Percentiles rank a stretch among this genome's conserved stretches.
phyloP scores from a whole-genome alignment of 1,140 invertebrate species.

The Cyclina sinensis region DNA sequence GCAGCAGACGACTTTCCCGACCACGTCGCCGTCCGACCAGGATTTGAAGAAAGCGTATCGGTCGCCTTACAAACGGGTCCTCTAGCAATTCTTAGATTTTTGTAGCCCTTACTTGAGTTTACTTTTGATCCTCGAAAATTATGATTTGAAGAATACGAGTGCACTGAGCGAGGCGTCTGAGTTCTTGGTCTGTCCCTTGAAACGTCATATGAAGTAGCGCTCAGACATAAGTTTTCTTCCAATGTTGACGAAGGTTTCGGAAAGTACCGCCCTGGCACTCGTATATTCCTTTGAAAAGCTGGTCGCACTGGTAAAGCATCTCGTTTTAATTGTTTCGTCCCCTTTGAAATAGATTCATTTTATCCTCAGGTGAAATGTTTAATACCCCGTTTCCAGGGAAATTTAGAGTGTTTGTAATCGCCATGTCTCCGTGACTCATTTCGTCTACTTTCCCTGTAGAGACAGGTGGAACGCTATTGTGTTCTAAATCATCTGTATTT shows the following conservation, averaged over 20 bases:
- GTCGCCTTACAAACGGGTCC: conserved; percentile 4
- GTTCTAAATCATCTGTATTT: conserved; percentile 15
- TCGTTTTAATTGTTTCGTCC: conserved; percentile 27
- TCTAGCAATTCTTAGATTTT: conserved; percentile 2
- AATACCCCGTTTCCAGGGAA: conserved; percentile 48
- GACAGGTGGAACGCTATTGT: background rate
- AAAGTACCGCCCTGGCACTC: conserved; percentile 56
- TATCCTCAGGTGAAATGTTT: background rate
- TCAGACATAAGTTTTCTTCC: conserved; percentile 13
- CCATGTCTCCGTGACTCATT: background rate
- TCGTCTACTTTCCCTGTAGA: conserved; percentile 6
- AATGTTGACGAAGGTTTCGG: background rate
- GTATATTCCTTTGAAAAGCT: conserved; percentile 40
- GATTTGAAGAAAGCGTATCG: background rate
- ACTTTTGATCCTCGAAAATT: conserved; percentile 1
- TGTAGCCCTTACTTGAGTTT: conserved; percentile 20
- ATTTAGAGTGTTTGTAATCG: conserved; percentile 54
- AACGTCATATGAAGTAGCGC: background rate
- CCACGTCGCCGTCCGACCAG: conserved; percentile 18
- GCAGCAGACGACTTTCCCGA: conserved; percentile 31
- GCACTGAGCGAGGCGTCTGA: conserved; percentile 41
- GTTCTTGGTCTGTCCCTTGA: conserved; percentile 1
- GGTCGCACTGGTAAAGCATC: conserved; percentile 46
- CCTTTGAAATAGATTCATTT: background rate
- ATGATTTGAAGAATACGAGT: background rate